A percentile compares a stretch with the other conserved stretches of the same genome.
Evolutionary conservation across 2,888 invertebrate species (phyloP).

Genomic region (Bhutanitis thaidina): DNA sequence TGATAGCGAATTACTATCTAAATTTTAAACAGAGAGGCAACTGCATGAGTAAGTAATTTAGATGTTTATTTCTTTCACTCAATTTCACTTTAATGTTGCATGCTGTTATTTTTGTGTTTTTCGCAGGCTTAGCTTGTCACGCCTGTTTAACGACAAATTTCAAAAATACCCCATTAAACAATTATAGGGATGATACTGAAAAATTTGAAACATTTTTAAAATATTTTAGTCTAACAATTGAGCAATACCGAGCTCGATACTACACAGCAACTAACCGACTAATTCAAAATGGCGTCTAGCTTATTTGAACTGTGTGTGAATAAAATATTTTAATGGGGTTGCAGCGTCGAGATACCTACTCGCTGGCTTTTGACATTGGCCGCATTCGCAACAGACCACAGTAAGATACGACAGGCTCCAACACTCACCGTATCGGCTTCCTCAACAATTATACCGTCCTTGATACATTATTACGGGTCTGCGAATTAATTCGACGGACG

Average conservation of each 20-base stretch:
- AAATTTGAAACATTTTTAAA: background rate
- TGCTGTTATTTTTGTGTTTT: conserved; percentile 7
- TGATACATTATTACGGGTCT: conserved; percentile 37
- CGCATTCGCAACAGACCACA: conserved; percentile 63
- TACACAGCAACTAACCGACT: conserved; percentile 62
- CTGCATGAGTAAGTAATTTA: conserved; percentile 16
- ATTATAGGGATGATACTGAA: background rate
- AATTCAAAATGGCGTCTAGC: conserved; percentile 39
- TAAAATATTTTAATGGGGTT: conserved; percentile 75
- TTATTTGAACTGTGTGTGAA: conserved; percentile 49
- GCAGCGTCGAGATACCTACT: conserved; percentile 80
- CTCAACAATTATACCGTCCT: conserved; percentile 74
- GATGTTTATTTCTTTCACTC: background rate
- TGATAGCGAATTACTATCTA: conserved; percentile 26
- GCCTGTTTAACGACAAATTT: conserved; percentile 1
- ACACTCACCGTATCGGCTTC: conserved; percentile 63
- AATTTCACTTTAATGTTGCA: conserved; percentile 12
- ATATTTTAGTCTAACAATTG: conserved; percentile 13
- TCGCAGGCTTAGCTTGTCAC: conserved; percentile 7
- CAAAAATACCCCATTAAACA: background rate
- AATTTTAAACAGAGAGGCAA: conserved; percentile 1
- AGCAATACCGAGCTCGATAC: conserved; percentile 41
- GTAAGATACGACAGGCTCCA: conserved; percentile 70
- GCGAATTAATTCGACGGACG: conserved; percentile 24
- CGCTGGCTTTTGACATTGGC: conserved; percentile 80